Evolutionary conservation across 1,140 invertebrate species (phyloP).

Genomic region (Heliconius nattereri): DNA sequence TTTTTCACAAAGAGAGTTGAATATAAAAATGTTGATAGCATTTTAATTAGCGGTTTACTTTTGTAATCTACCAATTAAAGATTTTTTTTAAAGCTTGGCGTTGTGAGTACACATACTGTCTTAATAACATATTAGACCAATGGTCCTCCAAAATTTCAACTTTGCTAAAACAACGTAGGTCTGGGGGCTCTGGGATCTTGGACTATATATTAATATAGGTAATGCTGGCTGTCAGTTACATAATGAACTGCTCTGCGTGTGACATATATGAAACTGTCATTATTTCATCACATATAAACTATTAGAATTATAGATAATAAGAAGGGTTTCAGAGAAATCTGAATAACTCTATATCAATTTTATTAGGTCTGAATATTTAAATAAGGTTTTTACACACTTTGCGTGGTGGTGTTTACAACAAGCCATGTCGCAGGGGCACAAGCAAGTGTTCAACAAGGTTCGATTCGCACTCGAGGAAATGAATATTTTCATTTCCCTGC

Average conservation of each 20-base stretch:
- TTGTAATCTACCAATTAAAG: not conserved
- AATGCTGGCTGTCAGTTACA: not conserved
- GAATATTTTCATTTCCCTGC: too few species aligned
- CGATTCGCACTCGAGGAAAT: too few species aligned
- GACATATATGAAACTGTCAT: slow-evolving; percentile 6
- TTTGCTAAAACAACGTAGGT: too few species aligned
- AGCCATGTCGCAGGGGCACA: too few species aligned
- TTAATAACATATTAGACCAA: too few species aligned
- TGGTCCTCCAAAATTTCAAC: too few species aligned
- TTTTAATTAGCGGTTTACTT: slow-evolving; percentile 9
- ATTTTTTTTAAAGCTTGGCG: too few species aligned
- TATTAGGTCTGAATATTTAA: not conserved
- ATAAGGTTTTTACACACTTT: not conserved
- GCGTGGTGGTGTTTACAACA: too few species aligned
- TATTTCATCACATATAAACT: slow-evolving; percentile 17
- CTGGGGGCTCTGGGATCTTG: too few species aligned
- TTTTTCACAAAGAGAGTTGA: not conserved
- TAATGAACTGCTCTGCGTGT: not conserved
- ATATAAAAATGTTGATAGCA: not conserved
- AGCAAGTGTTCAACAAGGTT: too few species aligned
- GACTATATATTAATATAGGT: too few species aligned
- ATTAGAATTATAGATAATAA: slow-evolving; percentile 17
- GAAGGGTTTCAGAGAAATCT: slow-evolving; percentile 18
- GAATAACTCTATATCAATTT: not conserved
- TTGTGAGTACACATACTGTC: too few species aligned